A percentile compares a stretch with the other conserved stretches of the same genome.
These are phyloP conservation scores for Engraulis encrasicolus DNA, from an alignment of 2,113 vertebrate genomes.

Conservation along the genomic window DNA sequence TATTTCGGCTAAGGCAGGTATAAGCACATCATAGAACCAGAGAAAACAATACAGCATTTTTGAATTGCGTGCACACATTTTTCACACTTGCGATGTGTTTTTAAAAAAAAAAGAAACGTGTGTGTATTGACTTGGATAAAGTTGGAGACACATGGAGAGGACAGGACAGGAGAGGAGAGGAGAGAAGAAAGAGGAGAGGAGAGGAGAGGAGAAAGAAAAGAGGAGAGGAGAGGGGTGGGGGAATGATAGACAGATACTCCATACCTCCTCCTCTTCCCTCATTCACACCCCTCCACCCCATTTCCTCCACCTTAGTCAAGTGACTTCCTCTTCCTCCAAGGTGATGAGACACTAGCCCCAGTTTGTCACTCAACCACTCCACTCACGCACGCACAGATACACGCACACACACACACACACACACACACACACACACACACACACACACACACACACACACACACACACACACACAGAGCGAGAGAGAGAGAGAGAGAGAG, in stretches of 20 bases:
- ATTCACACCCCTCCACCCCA: background rate
- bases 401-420: background rate
- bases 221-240: no score
- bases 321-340: conserved; percentile 42
- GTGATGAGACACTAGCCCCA: conserved; percentile 50
- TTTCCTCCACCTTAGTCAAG: conserved; percentile 37
- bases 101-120: no score
- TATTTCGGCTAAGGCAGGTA: no score
- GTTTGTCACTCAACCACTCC: conserved; percentile 40
- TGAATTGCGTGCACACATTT: no score
- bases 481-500: no score
- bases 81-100: no score
- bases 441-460: background rate
- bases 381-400: background rate
- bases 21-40: no score
- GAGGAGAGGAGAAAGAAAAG: background rate
- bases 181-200: background rate
- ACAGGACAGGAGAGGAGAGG: background rate
- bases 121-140: no score
- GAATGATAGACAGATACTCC: background rate
- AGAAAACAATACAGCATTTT: no score
- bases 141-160: no score
- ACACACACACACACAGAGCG: background rate
- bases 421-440: background rate
- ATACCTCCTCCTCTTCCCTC: background rate